phyloP scores from a whole-genome alignment of 2,113 vertebrate species.

The Elephantulus edwardii region DNA sequence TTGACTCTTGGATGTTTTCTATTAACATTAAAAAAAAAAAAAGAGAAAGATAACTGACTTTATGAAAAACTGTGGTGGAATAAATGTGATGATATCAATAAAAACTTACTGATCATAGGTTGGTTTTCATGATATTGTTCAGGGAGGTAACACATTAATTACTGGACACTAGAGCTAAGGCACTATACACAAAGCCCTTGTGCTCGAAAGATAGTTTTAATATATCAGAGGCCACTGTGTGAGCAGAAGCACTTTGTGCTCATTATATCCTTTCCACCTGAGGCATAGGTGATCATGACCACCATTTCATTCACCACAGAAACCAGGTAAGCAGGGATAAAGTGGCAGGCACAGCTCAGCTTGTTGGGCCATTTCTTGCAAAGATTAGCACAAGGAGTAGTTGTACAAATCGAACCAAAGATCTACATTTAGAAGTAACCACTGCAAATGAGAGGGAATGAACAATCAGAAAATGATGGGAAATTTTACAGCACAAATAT shows the following conservation, averaged over 20 bases:
- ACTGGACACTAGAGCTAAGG: neutral
- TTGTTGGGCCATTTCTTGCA: neutral
- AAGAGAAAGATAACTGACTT: too few species aligned
- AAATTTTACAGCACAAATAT: conserved; percentile 10
- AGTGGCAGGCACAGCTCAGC: neutral
- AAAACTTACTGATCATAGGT: neutral
- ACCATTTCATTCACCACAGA: neutral
- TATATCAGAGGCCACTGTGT: rapidly evolving
- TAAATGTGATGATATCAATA: neutral
- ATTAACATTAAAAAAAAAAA: neutral
- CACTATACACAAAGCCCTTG: neutral
- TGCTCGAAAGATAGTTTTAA: neutral
- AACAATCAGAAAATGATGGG: conserved; percentile 59
- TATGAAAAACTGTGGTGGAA: rapidly evolving
- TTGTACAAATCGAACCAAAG: conserved; percentile 9
- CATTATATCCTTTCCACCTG: neutral
- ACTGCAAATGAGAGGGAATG: conserved; percentile 66
- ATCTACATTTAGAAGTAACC: conserved; percentile 64
- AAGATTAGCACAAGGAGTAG: neutral
- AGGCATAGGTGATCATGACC: neutral
- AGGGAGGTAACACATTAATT: neutral
- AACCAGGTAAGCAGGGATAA: neutral
- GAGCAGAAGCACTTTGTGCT: too few species aligned
- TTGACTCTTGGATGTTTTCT: neutral
- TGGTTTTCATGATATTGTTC: neutral